Base-by-base conservation (phyloP, 2,113 vertebrate species). In the Oxyruncus cristatus region DNA sequence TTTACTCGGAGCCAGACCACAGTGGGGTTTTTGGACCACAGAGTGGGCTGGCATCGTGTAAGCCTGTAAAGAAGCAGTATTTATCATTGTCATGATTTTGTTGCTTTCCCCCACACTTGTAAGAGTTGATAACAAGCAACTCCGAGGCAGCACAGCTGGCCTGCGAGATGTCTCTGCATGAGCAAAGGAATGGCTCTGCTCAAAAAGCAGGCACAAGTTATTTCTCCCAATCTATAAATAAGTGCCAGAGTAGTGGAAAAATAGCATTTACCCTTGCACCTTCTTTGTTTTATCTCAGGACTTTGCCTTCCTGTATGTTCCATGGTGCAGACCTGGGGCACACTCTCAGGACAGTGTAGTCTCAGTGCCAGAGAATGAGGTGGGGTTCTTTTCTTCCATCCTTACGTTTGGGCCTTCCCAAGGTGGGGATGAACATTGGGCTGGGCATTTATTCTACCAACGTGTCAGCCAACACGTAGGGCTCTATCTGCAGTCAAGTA, bases 61-160 rank as follows among this genome's bases (percentile, higher is more conserved):
- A 94, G 66, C 3, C 5, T 56, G 42, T 73, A 86, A 95, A 65
- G 92, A 30, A 39, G 35, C 42, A 44, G 15, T 56, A 85, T 85
- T 95, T 85, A 75, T 84, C 79, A 89, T 72, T 95, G 92, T 63
- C 53, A 24, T 74, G 72, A 65, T 61, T 87, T 80, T 73, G 76
- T 42, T 95, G 56, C 77, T 79, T 89, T 75, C 50, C 68, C 49
- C 59, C 35, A 62, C 28, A 12, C 58, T 88, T 74, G 27, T 73
- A 85, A 81, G 89, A 27, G 11, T 24, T 91, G 80, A 79, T 96
- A 96, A 94, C 65, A 92, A 94, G 56, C 2, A 23, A 30, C 30
- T 89, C 53, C 3, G 42, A 93, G 91, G 53, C 94, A 93, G 76
- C 85, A 91, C 95, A 97, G 95, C 77, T 97, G 92, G 85, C n/a